Base-by-base conservation (phyloP, 1,140 invertebrate species). In the Monomorium pharaonis region DNA sequence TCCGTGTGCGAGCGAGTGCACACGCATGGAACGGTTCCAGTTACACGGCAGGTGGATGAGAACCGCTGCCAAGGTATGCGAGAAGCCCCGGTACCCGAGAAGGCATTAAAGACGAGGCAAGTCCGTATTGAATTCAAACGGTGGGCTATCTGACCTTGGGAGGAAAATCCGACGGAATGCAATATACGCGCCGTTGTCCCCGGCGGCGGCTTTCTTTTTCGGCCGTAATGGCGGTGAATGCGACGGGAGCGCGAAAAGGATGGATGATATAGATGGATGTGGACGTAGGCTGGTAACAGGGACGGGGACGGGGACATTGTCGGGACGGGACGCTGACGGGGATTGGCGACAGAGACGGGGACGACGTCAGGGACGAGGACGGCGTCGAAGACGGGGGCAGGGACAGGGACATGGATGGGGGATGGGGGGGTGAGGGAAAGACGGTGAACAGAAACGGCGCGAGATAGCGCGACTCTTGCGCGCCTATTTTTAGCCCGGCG, bases 401-500 rank as follows among this genome's bases (percentile, higher is more conserved):
- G 58, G 69, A 60, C 27, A 65, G 51, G 27, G 76, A 78, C 37
- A 78, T 37, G 37, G 63, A 33, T n/a, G n/a, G n/a, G n/a, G n/a
- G n/a, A n/a, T n/a, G n/a, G n/a, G n/a, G n/a, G n/a, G n/a, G n/a
- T n/a, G n/a, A n/a, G n/a, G n/a, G n/a, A n/a, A n/a, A 37, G 37
- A 80, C 30, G 74, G 65, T 33, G 86, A 87, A 21, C 70, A 88
- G 87, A 91, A 92, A 91, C 81, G 75, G 37, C 51, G 27, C 86
- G 89, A 92, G 92, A 92, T 90, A 91, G 85, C 76, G 86, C 72
- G 87, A 85, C 86, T 89, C 56, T 60, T 76, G 78, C 81, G 56
- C 16, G 49, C 81, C 93, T 94, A 94, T 94, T 92, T 92, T 94
- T 94, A 94, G 91, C 84, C 86, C 88, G 91, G 90, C 91, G 88